Percentiles rank a stretch among this genome's conserved stretches.
These are phyloP conservation scores for Halictus quadricinctus DNA, from an alignment of 2,888 invertebrate genomes.

Conservation along the genomic window DNA sequence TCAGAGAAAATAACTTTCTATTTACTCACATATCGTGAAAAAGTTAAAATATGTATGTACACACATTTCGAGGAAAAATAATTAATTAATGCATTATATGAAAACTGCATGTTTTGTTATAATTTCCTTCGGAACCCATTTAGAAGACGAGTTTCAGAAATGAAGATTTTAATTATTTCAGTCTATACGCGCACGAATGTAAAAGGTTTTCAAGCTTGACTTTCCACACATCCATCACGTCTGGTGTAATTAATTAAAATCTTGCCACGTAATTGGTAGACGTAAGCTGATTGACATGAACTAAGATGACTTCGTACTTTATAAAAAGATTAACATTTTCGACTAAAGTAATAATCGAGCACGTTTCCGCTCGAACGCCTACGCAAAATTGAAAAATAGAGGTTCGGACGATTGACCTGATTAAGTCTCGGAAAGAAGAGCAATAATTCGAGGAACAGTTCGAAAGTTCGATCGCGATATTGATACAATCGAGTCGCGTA, in stretches of 20 bases:
- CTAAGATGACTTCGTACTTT: not conserved
- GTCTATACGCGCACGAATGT: not conserved
- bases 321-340: not conserved
- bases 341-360: not conserved
- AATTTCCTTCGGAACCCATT: not conserved
- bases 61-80: too few relatives aligned
- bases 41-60: too few relatives aligned
- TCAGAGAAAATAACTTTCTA: not conserved
- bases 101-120: not conserved
- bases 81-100: too few relatives aligned
- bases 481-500: conserved; percentile 17
- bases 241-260: not conserved
- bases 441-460: conserved; percentile 11
- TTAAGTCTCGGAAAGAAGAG: not conserved
- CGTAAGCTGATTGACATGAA: not conserved
- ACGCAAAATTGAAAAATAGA: not conserved
- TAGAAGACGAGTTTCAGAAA: not conserved
- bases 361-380: not conserved
- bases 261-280: not conserved
- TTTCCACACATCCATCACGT: not conserved
- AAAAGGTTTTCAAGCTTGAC: not conserved
- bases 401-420: not conserved
- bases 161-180: not conserved
- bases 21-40: not conserved
- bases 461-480: conserved; percentile 18